A percentile compares a stretch with the other conserved stretches of the same genome.
These are phyloP conservation scores for Lasius fuliginosus DNA, from an alignment of 2,888 invertebrate species.

Conservation along the genomic window DNA sequence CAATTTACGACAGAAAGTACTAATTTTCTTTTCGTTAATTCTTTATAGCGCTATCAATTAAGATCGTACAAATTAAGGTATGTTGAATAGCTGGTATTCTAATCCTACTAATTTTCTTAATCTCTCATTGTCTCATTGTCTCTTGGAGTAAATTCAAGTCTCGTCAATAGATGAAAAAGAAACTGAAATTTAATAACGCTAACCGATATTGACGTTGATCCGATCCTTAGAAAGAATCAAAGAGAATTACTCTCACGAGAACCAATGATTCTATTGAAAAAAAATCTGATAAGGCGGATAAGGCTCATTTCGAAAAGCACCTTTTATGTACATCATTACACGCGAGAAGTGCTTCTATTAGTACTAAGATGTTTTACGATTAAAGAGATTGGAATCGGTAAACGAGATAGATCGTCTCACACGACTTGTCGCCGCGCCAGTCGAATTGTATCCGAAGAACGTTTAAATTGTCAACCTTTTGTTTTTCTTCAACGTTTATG, in stretches of 20 bases:
- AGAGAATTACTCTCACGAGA: neutral
- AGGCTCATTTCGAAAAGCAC: conserved; percentile 3
- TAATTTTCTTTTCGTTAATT: neutral
- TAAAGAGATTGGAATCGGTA: conserved; percentile 57
- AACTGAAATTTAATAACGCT: neutral
- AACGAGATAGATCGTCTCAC: conserved; percentile 43
- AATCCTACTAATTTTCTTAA: neutral
- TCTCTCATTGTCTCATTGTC: neutral
- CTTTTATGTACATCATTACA: conserved; percentile 70
- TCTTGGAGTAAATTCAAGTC: conserved; percentile 1
- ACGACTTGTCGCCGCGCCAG: conserved; percentile 10
- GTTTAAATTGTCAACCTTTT: conserved; percentile 80
- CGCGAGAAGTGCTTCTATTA: conserved; percentile 66
- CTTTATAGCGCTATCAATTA: neutral
- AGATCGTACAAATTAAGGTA: neutral
- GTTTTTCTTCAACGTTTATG: conserved; percentile 78
- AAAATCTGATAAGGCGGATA: neutral
- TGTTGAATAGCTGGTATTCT: neutral
- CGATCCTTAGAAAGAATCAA: neutral
- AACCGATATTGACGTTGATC: conserved; percentile 20
- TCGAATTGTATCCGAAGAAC: conserved; percentile 46
- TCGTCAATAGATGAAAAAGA: conserved; percentile 4
- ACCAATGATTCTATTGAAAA: neutral
- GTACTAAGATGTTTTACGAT: conserved; percentile 50
- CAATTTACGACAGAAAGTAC: neutral